Base-by-base conservation (phyloP, 1,140 invertebrate genomes). In the Ctenoplectra terminalis region DNA sequence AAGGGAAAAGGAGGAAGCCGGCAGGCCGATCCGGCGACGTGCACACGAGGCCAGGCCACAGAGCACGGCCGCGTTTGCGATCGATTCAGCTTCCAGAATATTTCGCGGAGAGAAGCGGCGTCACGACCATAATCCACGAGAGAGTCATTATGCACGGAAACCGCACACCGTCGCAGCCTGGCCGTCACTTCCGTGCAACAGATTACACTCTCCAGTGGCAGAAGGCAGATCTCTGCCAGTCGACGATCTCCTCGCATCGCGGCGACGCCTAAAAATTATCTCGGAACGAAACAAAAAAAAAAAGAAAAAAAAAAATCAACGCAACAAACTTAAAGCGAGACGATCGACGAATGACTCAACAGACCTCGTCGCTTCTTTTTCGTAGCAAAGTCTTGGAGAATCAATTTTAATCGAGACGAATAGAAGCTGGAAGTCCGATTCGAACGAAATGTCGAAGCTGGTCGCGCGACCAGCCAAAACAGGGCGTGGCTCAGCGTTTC, bases 21-120 rank as follows among this genome's bases (percentile, higher is more conserved):
- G 13, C 61, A 17, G 63, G 15, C 52, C 63, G 66, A 78, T 60
- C 52, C 43, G 31, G 17, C 20, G 50, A 34, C 75, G 75, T 78
- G 75, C 75, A 76, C 73, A 71, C 37, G 66, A 67, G 66, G 40
- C 48, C 52, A 69, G 75, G 66, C 52, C 40, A 78, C 54, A n/a
- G 74, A 64, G 29, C 43, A 78, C 46, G 64, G 52, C 66, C 52
- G 54, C 66, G 54, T 70, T 52, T 46, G 75, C 75, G 75, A 78
- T 78, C 75, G 75, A 78, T 78, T 78, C 75, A 78, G 75, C 75
- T 78, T 78, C 75, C 75, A 78, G 75, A 78, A 78, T 78, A 78
- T 78, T 78, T 78, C 66, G 66, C 54, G 23, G 75, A 78, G 66
- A 78, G 75, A 78, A 78, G 52, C 75, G 43, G 75, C 75, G 75